Percentiles rank a stretch among this genome's conserved stretches.
Evolutionary conservation across 2,888 invertebrate species (phyloP).

Genomic region (Laspeyria flexula): DNA sequence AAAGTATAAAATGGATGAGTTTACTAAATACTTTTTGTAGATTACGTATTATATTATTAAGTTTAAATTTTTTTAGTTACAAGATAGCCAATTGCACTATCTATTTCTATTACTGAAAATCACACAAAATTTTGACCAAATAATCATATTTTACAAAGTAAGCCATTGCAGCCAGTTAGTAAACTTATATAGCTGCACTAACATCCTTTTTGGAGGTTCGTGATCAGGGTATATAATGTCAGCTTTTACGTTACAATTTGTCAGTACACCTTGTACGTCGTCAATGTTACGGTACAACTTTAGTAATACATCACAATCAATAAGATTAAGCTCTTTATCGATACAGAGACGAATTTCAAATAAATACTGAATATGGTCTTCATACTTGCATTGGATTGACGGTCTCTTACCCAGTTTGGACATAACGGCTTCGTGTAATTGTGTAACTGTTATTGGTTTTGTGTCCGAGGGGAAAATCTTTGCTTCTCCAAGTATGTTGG

Average conservation of each 20-base stretch:
- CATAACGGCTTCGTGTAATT: constrained; percentile 69
- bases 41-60: too few relatives aligned
- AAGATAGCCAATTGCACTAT: too few relatives aligned
- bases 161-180: constrained; percentile 38
- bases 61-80: too few relatives aligned
- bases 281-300: neutral
- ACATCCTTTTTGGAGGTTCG: constrained; percentile 6
- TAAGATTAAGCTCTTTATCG: constrained; percentile 86
- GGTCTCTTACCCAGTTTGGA: constrained; percentile 84
- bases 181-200: constrained; percentile 37
- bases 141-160: constrained; percentile 57
- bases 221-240: constrained; percentile 27
- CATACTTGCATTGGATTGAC: constrained; percentile 87
- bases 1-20: too few relatives aligned
- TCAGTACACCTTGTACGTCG: constrained; percentile 12
- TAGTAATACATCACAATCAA: constrained; percentile 87
- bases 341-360: constrained; percentile 91
- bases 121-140: too few relatives aligned
- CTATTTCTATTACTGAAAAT: too few relatives aligned
- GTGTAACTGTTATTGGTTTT: constrained; percentile 26
- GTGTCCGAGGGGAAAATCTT: constrained; percentile 78
- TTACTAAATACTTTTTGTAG: too few relatives aligned
- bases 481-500: constrained; percentile 81
- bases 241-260: constrained; percentile 23
- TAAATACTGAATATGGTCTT: constrained; percentile 86